Conservation (phyloP, 2,113 vertebrate species). For the Rhea pennata region DNA sequence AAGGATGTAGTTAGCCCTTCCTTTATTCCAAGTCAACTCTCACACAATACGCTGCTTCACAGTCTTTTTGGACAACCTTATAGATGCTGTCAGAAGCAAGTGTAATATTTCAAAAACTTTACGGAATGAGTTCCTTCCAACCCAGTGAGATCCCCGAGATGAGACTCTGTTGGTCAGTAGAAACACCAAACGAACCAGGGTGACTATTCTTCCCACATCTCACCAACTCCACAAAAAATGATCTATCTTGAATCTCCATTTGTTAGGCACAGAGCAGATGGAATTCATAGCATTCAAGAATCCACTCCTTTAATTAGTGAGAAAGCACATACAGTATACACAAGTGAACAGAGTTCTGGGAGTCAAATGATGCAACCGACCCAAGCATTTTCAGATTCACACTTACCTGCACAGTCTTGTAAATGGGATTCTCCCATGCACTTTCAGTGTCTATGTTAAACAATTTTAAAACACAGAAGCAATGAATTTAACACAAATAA, state of each 20-base stretch:
- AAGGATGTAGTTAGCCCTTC: background rate
- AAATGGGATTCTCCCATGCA: background rate
- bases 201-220: background rate
- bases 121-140: background rate
- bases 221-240: background rate
- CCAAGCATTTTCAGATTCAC: rapidly evolving
- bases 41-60: background rate
- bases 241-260: background rate
- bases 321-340: rapidly evolving
- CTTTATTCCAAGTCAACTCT: background rate
- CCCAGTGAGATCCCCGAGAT: background rate
- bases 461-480: background rate
- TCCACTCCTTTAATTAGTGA: background rate
- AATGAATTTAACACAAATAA: background rate
- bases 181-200: rapidly evolving
- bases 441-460: background rate
- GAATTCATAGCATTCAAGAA: background rate
- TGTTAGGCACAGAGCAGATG: background rate
- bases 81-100: background rate
- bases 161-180: background rate
- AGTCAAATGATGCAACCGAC: background rate
- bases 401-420: background rate
- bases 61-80: background rate
- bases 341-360: background rate
- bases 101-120: background rate